phyloP scores from a whole-genome alignment of 2,888 invertebrate species.

The Melanostoma mellinum region DNA sequence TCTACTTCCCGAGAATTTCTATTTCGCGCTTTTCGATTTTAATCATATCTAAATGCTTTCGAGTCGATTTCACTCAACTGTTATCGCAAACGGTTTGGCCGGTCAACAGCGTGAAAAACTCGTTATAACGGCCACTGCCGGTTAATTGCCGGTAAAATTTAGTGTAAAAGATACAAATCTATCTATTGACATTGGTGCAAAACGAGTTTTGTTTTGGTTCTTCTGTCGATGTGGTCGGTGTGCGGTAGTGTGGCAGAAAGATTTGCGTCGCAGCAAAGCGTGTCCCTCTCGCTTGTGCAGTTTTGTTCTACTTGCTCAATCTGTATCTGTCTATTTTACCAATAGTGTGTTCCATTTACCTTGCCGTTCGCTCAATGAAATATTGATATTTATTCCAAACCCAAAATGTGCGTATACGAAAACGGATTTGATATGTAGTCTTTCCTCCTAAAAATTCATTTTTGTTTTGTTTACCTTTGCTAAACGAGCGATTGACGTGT shows the following conservation, averaged over 20 bases:
- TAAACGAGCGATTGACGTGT: slow-evolving; percentile 54
- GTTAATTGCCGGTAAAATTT: slow-evolving; percentile 55
- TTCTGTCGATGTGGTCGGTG: background rate
- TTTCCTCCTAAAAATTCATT: slow-evolving; percentile 25
- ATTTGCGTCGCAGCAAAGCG: background rate
- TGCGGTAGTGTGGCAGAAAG: too few relatives aligned
- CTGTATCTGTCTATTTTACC: slow-evolving; percentile 34
- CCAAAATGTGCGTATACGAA: slow-evolving; percentile 51
- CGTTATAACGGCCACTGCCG: slow-evolving; percentile 54
- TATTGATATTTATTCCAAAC: background rate
- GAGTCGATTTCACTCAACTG: slow-evolving; percentile 40
- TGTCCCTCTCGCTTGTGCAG: slow-evolving; percentile 38
- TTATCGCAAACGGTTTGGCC: slow-evolving; percentile 47
- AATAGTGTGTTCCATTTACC: slow-evolving; percentile 47
- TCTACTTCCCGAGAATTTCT: background rate
- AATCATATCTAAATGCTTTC: too few relatives aligned
- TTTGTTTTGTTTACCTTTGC: slow-evolving; percentile 47
- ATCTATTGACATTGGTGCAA: slow-evolving; percentile 67
- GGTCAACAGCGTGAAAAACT: slow-evolving; percentile 22
- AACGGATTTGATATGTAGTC: slow-evolving; percentile 26
- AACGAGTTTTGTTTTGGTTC: slow-evolving; percentile 50
- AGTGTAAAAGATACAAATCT: slow-evolving; percentile 24
- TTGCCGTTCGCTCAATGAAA: slow-evolving; percentile 48
- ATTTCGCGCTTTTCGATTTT: background rate
- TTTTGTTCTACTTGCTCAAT: slow-evolving; percentile 49